These are phyloP conservation scores for Chaitophorus viminalis DNA, from an alignment of 2,888 invertebrate genomes.

Conservation along the genomic window DNA sequence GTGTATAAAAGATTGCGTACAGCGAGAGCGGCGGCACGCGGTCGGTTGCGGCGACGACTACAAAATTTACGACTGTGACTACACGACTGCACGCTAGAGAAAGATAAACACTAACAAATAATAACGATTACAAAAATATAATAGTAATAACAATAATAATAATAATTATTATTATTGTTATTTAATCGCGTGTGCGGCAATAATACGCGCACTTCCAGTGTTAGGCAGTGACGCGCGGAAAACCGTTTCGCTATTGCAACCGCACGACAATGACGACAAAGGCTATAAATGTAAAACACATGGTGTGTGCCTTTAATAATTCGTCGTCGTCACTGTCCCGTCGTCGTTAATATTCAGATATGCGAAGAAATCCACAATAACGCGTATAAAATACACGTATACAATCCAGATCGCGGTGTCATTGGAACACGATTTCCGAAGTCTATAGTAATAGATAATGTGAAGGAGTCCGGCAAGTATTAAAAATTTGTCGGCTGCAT, in stretches of 20 bases:
- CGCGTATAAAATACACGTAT: too few relatives aligned
- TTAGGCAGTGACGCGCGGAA: not conserved
- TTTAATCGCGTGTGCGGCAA: not conserved
- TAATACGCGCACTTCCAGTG: too few relatives aligned
- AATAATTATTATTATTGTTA: not conserved
- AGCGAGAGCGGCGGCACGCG: too few relatives aligned
- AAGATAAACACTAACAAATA: not conserved
- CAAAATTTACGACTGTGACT: too few relatives aligned
- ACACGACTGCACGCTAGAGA: not conserved
- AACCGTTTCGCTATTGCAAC: not conserved
- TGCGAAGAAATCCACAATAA: too few relatives aligned
- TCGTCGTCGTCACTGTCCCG: conserved; percentile 51
- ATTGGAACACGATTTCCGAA: too few relatives aligned
- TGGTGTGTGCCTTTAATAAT: conserved; percentile 40
- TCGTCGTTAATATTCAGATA: not conserved
- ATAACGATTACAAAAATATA: not conserved
- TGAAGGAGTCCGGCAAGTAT: too few relatives aligned
- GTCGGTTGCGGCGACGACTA: not conserved
- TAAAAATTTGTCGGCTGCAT: too few relatives aligned
- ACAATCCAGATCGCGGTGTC: too few relatives aligned
- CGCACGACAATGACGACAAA: conserved; percentile 53
- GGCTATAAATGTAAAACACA: conserved; percentile 28
- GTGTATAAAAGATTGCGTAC: not conserved
- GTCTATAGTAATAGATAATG: too few relatives aligned
- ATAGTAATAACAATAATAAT: not conserved